Percentiles rank a stretch among this genome's conserved stretches.
Conservation (phyloP, 2,888 invertebrate species). For the Eristalinus sepulchralis region DNA sequence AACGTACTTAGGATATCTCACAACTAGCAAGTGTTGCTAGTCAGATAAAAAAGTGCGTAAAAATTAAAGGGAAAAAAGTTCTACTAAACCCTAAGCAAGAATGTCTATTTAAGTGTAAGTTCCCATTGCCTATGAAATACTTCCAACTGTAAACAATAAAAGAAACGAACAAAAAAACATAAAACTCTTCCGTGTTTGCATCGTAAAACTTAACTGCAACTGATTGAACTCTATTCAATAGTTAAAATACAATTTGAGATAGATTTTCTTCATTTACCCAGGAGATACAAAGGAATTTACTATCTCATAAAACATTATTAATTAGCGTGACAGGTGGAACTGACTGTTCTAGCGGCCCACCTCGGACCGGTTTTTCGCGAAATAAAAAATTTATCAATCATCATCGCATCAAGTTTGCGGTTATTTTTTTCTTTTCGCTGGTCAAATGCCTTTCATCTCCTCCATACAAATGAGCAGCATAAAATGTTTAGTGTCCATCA, state of each 20-base stretch:
- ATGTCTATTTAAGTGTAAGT: too few relatives aligned
- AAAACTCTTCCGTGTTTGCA: neutral
- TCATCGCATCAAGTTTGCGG: neutral
- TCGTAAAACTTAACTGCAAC: neutral
- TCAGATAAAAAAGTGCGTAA: too few relatives aligned
- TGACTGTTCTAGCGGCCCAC: neutral
- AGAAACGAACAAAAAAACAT: neutral
- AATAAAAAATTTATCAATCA: neutral
- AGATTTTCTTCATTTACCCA: neutral
- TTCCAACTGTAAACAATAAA: neutral
- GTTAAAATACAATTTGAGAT: neutral
- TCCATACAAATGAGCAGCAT: neutral
- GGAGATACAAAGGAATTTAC: neutral
- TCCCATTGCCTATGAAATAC: too few relatives aligned
- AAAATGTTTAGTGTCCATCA: conserved; percentile 35
- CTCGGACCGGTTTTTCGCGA: neutral
- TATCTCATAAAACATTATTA: neutral
- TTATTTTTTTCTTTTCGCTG: neutral
- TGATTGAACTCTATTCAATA: neutral
- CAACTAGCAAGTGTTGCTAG: too few relatives aligned
- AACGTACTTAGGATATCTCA: too few relatives aligned
- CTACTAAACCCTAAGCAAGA: too few relatives aligned
- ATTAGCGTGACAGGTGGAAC: neutral
- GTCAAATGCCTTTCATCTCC: neutral
- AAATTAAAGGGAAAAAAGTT: too few relatives aligned